phyloP scores from a whole-genome alignment of 2,113 vertebrate genomes.

The Cricetomys ansorgei region DNA sequence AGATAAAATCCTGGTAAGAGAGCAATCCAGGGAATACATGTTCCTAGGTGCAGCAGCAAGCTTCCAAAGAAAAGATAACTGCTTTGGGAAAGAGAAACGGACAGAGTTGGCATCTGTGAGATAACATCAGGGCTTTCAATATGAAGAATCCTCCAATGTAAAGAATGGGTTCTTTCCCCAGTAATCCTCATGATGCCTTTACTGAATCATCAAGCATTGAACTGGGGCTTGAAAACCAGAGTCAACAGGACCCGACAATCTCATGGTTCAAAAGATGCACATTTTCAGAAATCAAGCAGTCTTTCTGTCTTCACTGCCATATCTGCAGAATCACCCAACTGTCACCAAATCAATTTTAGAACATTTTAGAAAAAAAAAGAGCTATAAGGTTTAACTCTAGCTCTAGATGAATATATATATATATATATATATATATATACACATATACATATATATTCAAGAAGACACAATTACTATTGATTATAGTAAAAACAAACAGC shows the following conservation, averaged over 20 bases:
- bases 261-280: background rate
- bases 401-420: background rate
- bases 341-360: background rate
- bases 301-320: background rate
- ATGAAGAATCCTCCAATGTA: background rate
- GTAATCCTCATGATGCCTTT: background rate
- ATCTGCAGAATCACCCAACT: background rate
- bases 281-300: background rate
- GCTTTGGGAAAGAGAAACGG: background rate
- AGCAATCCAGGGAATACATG: background rate
- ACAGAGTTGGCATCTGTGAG: too few species aligned
- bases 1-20: background rate
- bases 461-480: background rate
- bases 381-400: background rate
- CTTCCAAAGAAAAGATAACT: background rate
- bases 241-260: background rate
- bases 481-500: background rate
- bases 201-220: background rate
- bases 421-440: background rate
- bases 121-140: background rate
- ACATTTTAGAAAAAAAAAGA: background rate
- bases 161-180: background rate
- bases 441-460: background rate
- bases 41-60: background rate
- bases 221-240: background rate